Evolutionary conservation across 2,113 vertebrate species (phyloP), one percentile per base, ranked within the genome.

Genomic region (Cyprinodon brontotheroides): DNA sequence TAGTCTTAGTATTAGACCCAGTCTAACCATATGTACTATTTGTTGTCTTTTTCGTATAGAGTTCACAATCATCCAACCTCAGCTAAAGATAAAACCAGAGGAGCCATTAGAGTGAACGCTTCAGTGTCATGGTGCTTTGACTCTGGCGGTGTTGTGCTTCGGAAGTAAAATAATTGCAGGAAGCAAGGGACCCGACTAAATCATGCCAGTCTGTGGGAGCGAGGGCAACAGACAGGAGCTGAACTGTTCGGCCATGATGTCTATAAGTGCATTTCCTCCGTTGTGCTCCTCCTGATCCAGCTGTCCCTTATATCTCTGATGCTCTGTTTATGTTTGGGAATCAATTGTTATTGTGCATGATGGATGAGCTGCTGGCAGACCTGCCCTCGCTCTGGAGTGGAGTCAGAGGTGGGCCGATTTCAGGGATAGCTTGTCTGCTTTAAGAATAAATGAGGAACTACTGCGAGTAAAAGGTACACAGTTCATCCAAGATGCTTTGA

Each of bases 281-380:
- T 50, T 14, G 67, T 81, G 75, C 78, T 86, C 87, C 81, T 75
- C 60, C 63, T 75, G 82, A 87, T 91, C 88, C 93, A 74, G 84
- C 92, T 93, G 89, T 92, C 93, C 91, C 91, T 91, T 92, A 81
- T 93, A 92, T 84, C 94, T 93, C 87, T 95, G 92, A 93, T 92
- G 91, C 85, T 92, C 92, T 95, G 94, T 94, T 94, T 94, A 89
- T 77, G 92, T 93, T 92, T 91, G 93, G 91, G 91, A 93, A 91
- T 93, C 92, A 89, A 85, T 90, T 82, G 94, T 93, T 95, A 93
- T 93, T 92, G 88, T 3, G 1, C 68, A 92, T 95, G 95, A 96
- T 94, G 90, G 89, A 94, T 93, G 89, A 91, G 89, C 92, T 83
- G 73, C 50, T 92, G 92, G 92, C 90, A 93, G 94, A 92, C 89